Base-by-base conservation (phyloP, 2,888 invertebrate species). In the Hemistola chrysoprasaria region DNA sequence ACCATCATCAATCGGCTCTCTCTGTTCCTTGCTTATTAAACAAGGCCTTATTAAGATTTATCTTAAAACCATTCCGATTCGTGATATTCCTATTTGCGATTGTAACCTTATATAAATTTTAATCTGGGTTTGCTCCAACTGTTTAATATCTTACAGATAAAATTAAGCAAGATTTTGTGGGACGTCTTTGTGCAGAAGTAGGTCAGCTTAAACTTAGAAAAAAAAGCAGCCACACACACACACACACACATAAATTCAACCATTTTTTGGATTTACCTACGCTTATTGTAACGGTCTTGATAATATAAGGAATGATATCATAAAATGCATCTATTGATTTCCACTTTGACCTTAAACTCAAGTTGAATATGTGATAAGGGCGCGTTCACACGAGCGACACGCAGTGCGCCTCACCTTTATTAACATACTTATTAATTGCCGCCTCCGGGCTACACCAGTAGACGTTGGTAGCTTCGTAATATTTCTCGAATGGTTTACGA, bases 361-460 rank as follows among this genome's bases (percentile, higher is more conserved):
- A 43, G 37, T 38, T 30, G 25, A 29, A 38, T 43, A 33, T 25
- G 33, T 47, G 51, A 62, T 65, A 62, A 63, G 50, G 42, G 53
- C 40, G 42, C 56, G 64, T 69, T 69, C 65, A 64, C 71, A 71
- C 71, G 66, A 50, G 60, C 59, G 53, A 59, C 49, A 44, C 48
- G 47, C 53, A 16, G 16, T 16, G 52, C 57, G 47, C 53, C 47
- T 41, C 54, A 45, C 57, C 54, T 50, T 61, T 75, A 85, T 82
- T 83, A 84, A 82, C 81, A 80, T 79, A 78, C 78, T 80, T 82
- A 85, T 83, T 84, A 84, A 84, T 81, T 74, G 73, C 60, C 70
- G 81, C 83, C 86, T 66, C 72, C 66, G 74, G 82, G 84, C 80
- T 75, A 70, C 67, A 63, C 68, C 80, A 77, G 81, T 78, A 78